Conservation (phyloP, 35 echinoderm and acorn worm genomes). For the Heliocidaris tuberculata region DNA sequence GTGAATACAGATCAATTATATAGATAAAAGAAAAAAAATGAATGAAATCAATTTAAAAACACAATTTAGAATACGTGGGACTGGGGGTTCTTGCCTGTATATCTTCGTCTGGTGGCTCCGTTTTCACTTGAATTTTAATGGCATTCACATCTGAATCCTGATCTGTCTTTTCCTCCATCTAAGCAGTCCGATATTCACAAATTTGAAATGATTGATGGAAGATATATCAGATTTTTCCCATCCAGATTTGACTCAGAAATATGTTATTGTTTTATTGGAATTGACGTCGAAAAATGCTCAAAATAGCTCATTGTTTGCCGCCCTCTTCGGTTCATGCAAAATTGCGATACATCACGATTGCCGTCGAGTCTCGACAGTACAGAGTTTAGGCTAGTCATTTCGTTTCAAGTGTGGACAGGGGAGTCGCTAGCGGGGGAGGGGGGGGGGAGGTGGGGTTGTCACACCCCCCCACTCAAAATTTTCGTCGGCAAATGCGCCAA, state of each 20-base stretch:
- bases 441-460: no score
- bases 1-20: background rate
- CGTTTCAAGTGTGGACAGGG: no score
- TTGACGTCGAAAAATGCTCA: conserved; percentile 19
- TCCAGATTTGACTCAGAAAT: conserved; percentile 30
- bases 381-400: no score
- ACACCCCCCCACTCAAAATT: no score
- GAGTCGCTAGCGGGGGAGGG: no score
- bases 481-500: no score
- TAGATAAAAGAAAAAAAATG: background rate
- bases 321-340: background rate
- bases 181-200: background rate
- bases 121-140: conserved; percentile 54
- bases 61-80: background rate
- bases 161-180: conserved; percentile 19
- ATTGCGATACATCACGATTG: no score
- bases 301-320: conserved; percentile 34
- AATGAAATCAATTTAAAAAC: background rate
- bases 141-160: conserved; percentile 26
- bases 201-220: background rate
- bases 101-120: conserved; percentile 71
- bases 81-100: conserved; percentile 54
- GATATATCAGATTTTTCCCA: background rate
- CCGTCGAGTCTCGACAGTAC: no score
- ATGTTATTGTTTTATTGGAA: conserved; percentile 22